phyloP scores from a whole-genome alignment of 1,140 invertebrate genomes.

The Drosophila seguyi region DNA sequence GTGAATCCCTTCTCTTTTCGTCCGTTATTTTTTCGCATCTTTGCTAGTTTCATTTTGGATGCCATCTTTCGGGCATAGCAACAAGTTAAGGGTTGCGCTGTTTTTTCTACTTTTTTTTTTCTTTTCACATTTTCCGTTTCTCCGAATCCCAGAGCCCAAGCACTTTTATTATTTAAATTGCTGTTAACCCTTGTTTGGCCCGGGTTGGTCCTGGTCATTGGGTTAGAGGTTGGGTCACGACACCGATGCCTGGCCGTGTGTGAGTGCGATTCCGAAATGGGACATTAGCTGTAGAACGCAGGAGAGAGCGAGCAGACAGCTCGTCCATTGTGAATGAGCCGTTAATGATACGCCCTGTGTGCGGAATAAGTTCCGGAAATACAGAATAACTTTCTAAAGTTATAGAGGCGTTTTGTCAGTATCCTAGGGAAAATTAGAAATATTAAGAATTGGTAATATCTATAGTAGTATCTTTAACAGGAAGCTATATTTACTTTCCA shows the following conservation, averaged over 20 bases:
- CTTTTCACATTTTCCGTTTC: slow-evolving; percentile 20
- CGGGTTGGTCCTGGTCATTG: slow-evolving; percentile 47
- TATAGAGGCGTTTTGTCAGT: no score
- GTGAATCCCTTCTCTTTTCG: slow-evolving; percentile 19
- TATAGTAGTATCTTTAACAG: neutral
- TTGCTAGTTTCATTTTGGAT: slow-evolving; percentile 67
- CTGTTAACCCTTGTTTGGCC: slow-evolving; percentile 75
- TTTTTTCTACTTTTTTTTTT: slow-evolving; percentile 18
- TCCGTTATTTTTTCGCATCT: slow-evolving; percentile 44
- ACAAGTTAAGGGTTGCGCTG: slow-evolving; percentile 73
- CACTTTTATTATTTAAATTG: slow-evolving; percentile 77
- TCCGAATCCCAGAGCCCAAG: slow-evolving; percentile 57
- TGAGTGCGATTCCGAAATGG: slow-evolving; percentile 69
- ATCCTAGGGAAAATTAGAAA: neutral
- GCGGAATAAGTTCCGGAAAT: neutral
- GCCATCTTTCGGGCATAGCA: slow-evolving; percentile 66
- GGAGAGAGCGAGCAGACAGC: neutral
- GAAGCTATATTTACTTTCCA: neutral
- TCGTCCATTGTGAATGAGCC: slow-evolving; percentile 56
- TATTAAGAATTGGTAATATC: no score
- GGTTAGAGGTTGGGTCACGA: slow-evolving; percentile 82
- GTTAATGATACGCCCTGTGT: slow-evolving; percentile 32
- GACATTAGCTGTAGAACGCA: slow-evolving; percentile 51
- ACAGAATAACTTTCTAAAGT: neutral
- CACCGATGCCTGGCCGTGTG: slow-evolving; percentile 46